Base-by-base conservation (phyloP, 2,888 invertebrate genomes). In the Heliconius erato region DNA sequence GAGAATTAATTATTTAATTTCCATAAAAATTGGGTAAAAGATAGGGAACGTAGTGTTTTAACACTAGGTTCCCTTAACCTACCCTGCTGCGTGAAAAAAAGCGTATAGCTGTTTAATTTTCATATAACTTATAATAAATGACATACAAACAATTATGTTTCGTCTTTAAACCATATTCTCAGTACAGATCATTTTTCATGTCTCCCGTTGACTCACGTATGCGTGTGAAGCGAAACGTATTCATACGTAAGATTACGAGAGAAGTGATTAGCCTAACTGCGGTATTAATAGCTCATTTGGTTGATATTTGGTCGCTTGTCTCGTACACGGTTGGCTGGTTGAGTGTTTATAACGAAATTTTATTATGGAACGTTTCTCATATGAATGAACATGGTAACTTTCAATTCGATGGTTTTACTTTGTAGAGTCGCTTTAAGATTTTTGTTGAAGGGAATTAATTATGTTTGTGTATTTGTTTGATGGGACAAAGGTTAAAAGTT, bases 91-190 rank as follows among this genome's bases (percentile, higher is more conserved):
- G 23, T 23, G 59, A 19, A 9, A 59, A 23, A 59, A 9, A 63
- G 11, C 63, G 3, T 63, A 1, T n/a, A 63, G 11, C 63, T 11
- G 19, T 9, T 12, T n/a, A 12, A 11, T 11, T 63, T 63, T n/a
- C 67, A 35, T 54, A 44, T 59, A 79, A 71, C 74, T 78, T 81
- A 80, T 82, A 85, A 81, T 85, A 81, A 84, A 85, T 84, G 71
- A 83, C 80, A 77, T 77, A 82, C 78, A 74, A 77, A 82, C 82
- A 79, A 84, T 82, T 85, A 80, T 80, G 54, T 74, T 79, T 68
- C 76, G 77, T 79, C 82, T 84, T 81, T 83, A 85, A 44, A 44
- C 26, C 49, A 16, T 35, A 59, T 59, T 76, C 54, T 67, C 23
- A 44, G 7, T 67, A 16, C 19, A 28, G 78, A 78, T 78, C 78